phyloP scores from a whole-genome alignment of 2,888 invertebrate species.

The Anoncus sp. region DNA sequence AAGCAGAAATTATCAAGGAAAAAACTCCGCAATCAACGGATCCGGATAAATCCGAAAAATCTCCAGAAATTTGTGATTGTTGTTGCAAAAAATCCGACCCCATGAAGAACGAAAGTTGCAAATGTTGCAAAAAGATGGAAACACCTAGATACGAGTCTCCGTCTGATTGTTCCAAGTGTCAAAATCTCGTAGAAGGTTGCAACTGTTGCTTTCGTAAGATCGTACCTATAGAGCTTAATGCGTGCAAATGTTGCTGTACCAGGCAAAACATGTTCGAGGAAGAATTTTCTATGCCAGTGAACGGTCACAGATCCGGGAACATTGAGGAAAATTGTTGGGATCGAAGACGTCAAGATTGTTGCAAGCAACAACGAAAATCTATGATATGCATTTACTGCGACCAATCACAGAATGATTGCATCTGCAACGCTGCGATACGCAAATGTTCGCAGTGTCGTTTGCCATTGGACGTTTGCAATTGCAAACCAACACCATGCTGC shows the following conservation, averaged over 20 bases:
- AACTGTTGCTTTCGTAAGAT: slow-evolving; percentile 3
- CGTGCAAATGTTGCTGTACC: slow-evolving; percentile 34
- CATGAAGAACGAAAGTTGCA: neutral
- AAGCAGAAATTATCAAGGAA: neutral
- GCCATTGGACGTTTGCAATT: slow-evolving; percentile 68
- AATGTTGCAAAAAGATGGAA: slow-evolving; percentile 4
- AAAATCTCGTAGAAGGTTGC: slow-evolving; percentile 16
- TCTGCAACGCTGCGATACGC: slow-evolving; percentile 67
- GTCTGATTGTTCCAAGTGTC: slow-evolving; percentile 16
- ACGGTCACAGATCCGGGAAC: neutral
- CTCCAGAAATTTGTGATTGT: slow-evolving; percentile 15
- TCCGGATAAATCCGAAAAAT: slow-evolving; percentile 27
- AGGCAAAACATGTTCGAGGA: slow-evolving; percentile 10
- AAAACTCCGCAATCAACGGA: slow-evolving; percentile 1
- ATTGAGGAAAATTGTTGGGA: slow-evolving; percentile 17
- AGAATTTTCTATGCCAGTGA: neutral
- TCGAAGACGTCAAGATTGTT: slow-evolving; percentile 9
- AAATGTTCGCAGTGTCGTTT: slow-evolving; percentile 70
- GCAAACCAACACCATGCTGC: slow-evolving; percentile 53
- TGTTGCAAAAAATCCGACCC: slow-evolving; percentile 21
- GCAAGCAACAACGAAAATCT: slow-evolving; percentile 55
- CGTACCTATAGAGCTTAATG: slow-evolving; percentile 11
- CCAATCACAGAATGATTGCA: slow-evolving; percentile 70
- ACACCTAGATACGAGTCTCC: neutral
- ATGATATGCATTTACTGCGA: slow-evolving; percentile 76